phyloP scores from a whole-genome alignment of 2,113 vertebrate genomes.

The Kobus ellipsiprymnus region DNA sequence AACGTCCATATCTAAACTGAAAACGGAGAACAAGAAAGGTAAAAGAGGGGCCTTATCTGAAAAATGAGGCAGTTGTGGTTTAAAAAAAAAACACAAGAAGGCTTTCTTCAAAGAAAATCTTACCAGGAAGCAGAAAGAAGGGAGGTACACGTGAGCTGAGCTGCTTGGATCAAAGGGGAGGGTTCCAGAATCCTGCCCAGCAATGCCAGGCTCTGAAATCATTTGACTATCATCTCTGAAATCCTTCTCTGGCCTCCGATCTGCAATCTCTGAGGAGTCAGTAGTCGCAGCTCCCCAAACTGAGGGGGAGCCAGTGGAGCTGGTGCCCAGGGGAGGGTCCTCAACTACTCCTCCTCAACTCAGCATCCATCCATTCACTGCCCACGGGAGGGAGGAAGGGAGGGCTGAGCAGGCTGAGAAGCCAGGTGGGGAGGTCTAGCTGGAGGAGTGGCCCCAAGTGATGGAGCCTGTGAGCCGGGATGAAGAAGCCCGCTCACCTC shows the following conservation, averaged over 20 bases:
- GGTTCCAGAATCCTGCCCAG: not conserved
- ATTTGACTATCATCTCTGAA: not conserved
- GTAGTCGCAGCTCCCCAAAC: not conserved
- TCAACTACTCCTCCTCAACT: not conserved
- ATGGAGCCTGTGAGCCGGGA: not conserved
- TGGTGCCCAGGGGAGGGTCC: not conserved
- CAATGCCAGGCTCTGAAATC: not conserved
- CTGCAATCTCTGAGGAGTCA: not conserved
- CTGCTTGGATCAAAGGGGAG: not conserved
- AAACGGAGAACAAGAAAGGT: not conserved
- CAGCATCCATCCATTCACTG: not conserved
- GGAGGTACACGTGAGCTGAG: not conserved
- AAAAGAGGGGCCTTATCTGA: not conserved
- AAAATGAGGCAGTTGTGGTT: not conserved
- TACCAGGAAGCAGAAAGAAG: not conserved
- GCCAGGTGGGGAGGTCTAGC: not conserved
- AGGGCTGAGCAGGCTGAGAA: not conserved
- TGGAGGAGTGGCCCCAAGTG: not conserved
- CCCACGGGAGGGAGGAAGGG: not conserved
- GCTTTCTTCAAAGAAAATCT: not conserved
- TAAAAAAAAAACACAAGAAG: not conserved
- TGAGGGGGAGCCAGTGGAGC: not conserved
- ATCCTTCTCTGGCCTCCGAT: not conserved
- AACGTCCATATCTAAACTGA: slow-evolving; percentile 17
- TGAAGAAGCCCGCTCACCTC: not conserved